Evolutionary conservation across 2,888 invertebrate species (phyloP).

Genomic region (Ochlodes sylvanus): DNA sequence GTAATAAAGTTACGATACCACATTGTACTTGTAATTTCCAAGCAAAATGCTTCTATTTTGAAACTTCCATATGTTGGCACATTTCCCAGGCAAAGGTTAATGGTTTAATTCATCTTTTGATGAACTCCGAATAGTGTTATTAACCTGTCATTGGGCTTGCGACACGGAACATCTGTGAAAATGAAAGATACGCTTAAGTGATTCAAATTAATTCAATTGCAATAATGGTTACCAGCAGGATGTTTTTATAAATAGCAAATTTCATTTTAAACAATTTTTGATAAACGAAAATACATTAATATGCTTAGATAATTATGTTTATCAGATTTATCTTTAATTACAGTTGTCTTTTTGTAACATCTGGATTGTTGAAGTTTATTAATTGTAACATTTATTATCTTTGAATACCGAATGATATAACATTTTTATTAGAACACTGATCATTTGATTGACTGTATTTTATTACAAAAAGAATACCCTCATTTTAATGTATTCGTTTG

Average conservation of each 20-base stretch:
- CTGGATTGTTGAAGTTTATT: not conserved
- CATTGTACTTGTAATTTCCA: slow-evolving; percentile 39
- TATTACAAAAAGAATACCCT: too few species aligned
- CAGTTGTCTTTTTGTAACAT: too few species aligned
- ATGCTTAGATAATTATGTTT: too few species aligned
- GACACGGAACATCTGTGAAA: slow-evolving; percentile 30
- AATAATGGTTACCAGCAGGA: slow-evolving; percentile 1
- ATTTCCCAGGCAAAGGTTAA: slow-evolving; percentile 74
- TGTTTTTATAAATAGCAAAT: too few species aligned
- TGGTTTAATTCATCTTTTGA: slow-evolving; percentile 57
- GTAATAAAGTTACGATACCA: slow-evolving; percentile 38
- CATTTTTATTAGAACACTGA: not conserved
- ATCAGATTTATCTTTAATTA: too few species aligned
- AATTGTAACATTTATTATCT: not conserved
- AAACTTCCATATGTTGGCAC: slow-evolving; percentile 52
- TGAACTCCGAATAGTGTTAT: slow-evolving; percentile 46
- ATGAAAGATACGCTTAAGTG: slow-evolving; percentile 28
- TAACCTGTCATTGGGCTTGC: slow-evolving; percentile 39
- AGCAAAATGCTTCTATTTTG: slow-evolving; percentile 53
- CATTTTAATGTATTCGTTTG: too few species aligned
- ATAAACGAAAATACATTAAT: too few species aligned
- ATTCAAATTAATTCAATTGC: slow-evolving; percentile 32
- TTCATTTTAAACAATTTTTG: too few species aligned
- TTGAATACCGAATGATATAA: too few species aligned
- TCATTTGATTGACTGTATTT: not conserved